Base-by-base conservation (phyloP, 1,140 invertebrate species). In the Parapsyche elsis region DNA sequence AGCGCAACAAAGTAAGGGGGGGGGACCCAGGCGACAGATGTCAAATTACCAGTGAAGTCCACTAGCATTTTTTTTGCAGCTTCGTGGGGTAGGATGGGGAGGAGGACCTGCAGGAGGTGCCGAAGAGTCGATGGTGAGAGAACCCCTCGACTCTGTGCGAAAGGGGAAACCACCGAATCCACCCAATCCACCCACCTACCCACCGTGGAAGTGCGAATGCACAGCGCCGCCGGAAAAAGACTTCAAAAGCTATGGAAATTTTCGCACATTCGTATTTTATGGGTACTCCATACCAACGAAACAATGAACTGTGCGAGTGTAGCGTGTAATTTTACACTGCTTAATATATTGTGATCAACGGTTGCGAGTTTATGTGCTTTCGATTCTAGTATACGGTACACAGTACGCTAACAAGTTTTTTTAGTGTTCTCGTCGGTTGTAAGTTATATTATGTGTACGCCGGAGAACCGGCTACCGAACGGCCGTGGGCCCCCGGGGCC, bases 41-140 rank as follows among this genome's bases (percentile, higher is more conserved):
- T 80, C 73, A 80, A 80, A 76, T 80, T 80, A 80, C 79, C 79
- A 80, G 79, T 53, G 74, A 76, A 76, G 79, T 80, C 73, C 79
- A 80, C 71, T 80, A 80, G 53, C 7, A 71, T 80, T 80, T 80
- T 80, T 80, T 77, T 61, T 14, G 2, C 2, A 10, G 30, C 4
- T n/a, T 12, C 75, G 53, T 19, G n/a, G 57, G 57, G 44, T 21
- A 44, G 44, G 73, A n/a, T 1, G 45, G 10, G 26, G 38, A 57
- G 16, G 16, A 53, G 16, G 24, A 38, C 30, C 30, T 38, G 30
- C 30, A 38, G 30, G 30, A 38, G 30, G 30, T 38, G 30, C 30
- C 30, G 30, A 38, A 38, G 30, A 38, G 30, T 7, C 30, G 30
- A 38, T 38, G 30, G 30, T 38, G 30, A 38, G 30, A 38, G 30